Conservation (phyloP, 2,888 invertebrate species). For the Clanis bilineata region DNA sequence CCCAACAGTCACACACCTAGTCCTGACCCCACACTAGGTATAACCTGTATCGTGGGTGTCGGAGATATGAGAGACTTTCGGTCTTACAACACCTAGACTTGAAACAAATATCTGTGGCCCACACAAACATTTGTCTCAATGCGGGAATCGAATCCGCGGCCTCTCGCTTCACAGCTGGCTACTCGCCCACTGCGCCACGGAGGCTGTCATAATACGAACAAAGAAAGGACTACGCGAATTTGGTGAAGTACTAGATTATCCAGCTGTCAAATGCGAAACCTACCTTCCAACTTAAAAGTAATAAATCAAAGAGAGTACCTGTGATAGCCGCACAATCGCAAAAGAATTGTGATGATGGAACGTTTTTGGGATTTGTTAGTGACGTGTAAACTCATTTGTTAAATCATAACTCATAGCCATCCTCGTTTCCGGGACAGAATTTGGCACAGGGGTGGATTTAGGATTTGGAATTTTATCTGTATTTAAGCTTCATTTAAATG, state of each 20-base stretch:
- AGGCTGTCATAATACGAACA: too few relatives aligned
- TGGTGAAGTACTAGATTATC: background rate
- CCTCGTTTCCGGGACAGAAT: slow-evolving; percentile 12
- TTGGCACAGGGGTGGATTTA: slow-evolving; percentile 14
- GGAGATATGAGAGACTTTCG: too few relatives aligned
- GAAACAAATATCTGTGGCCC: too few relatives aligned
- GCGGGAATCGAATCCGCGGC: too few relatives aligned
- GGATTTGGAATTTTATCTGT: background rate
- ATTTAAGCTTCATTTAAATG: background rate
- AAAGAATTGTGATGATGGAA: slow-evolving; percentile 12
- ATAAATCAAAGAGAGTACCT: background rate
- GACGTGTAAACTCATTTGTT: slow-evolving; percentile 23
- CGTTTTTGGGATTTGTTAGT: slow-evolving; percentile 8
- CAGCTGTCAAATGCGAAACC: background rate
- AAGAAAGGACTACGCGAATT: too few relatives aligned
- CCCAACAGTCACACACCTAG: too few relatives aligned
- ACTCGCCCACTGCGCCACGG: too few relatives aligned
- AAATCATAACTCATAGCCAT: slow-evolving; percentile 21
- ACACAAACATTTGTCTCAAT: too few relatives aligned
- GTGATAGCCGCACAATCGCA: background rate
- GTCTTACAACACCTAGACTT: too few relatives aligned
- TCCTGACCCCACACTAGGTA: too few relatives aligned
- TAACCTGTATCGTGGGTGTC: too few relatives aligned
- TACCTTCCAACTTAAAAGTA: background rate
- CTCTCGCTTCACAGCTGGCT: too few relatives aligned